Evolutionary conservation across 2,113 vertebrate species (phyloP), one percentile per base, ranked within the genome.

Genomic region (Pelvicachromis taeniatus): DNA sequence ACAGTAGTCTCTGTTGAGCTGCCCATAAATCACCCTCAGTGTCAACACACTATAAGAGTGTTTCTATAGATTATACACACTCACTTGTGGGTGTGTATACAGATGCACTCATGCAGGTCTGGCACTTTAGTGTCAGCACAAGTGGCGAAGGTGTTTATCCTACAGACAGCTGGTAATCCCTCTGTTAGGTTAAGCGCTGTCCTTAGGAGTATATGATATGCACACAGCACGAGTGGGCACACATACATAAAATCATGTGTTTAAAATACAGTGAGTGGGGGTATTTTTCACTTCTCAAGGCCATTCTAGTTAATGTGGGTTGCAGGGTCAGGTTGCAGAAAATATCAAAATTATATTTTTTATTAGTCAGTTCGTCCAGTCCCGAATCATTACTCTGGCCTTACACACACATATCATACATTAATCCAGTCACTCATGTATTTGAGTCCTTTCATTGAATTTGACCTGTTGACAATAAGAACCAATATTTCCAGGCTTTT

Each of bases 21-120:
- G 38, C 86, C 53, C 81, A 91, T 96, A 94, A 94, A 95, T 96
- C 94, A 95, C 80, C 83, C 83, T 78, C 90, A 95, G 92, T 95
- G 93, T 96, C 95, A 96, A 96, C 96, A 95, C 89, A 89, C 85
- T 89, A 88, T 93, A 94, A 96, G 95, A 95, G 95, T 93, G 94
- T 95, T 96, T 96, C 94, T 91, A 92, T 95, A 95, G 95, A 96
- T 96, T 96, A 96, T 96, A 96, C 92, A 96, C 96, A 96, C 83
- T 90, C 92, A 91, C 91, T 93, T 93, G 91, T 90, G 93, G 90
- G 92, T 89, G 90, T 95, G 93, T 96, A 95, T 94, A 96, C 88
- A 96, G 89, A 93, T 92, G 33, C 82, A 88, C 78, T 92, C 80
- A 7, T 87, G 86, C 92, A 91, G 90, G 89, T 90, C 93, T 92